Base-by-base conservation (phyloP, 2,113 vertebrate genomes). In the Apaloderma vittatum region DNA sequence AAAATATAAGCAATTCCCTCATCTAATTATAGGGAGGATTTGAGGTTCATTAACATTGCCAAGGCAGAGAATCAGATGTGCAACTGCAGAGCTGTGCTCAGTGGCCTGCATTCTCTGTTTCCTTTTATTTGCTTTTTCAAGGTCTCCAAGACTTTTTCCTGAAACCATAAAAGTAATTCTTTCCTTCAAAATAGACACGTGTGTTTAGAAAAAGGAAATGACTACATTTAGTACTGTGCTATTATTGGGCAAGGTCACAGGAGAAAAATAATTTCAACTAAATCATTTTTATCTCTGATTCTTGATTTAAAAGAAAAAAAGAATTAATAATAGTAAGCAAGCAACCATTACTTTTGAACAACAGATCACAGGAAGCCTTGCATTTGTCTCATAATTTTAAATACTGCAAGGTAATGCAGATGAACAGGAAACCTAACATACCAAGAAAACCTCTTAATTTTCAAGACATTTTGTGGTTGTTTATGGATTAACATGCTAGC, bases 1-100 rank as follows among this genome's bases (percentile, higher is more conserved):
- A 99, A 99, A 99, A 99, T 99, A 99, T 99, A 98, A 98, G 98
- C 99, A 99, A 99, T 99, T 99, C 99, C 99, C 99, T 99, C 99
- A 99, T 99, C 99, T 99, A 99, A 99, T 99, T 99, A 99, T 99
- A 99, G 98, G 97, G 98, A 99, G 99, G 99, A 99, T 99, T 99
- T 99, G 98, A 98, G 99, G 99, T 99, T 99, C 99, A 99, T 99
- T 99, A 99, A 99, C 99, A 98, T 98, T 99, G 98, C 98, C 98
- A 99, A 99, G 98, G 98, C 98, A 98, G 99, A 98, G 99, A 99
- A 99, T 99, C 98, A 98, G 98, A 98, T 98, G 98, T 98, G 99
- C 98, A 98, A 99, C 98, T 98, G 98, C 98, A 99, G 97, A 97
- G 98, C 97, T 98, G 95, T 97, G 98, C 98, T 98, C 98, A 98